These are phyloP conservation scores for Anagrus nilaparvatae DNA, from an alignment of 1,140 invertebrate species.

Conservation along the genomic window DNA sequence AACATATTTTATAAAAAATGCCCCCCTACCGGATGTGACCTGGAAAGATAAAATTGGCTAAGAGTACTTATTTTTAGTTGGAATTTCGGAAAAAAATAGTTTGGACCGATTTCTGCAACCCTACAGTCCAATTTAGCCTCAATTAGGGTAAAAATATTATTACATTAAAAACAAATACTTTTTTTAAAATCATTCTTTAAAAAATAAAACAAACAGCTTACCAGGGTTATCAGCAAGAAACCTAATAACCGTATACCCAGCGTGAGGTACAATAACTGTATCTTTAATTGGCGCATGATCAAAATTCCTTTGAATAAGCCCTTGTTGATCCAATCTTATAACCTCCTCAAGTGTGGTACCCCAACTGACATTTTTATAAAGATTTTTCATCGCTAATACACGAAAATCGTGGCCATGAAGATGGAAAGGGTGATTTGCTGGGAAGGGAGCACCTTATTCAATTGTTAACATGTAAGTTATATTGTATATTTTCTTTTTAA, in stretches of 20 bases:
- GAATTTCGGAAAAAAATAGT: no score
- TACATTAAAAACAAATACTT: no score
- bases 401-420: conserved; percentile 75
- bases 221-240: conserved; percentile 53
- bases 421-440: conserved; percentile 79
- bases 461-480: conserved; percentile 14
- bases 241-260: conserved; percentile 65
- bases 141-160: no score
- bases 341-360: conserved; percentile 58
- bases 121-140: no score
- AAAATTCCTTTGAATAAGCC: conserved; percentile 66
- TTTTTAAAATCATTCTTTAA: no score
- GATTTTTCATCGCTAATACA: conserved; percentile 65
- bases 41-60: no score
- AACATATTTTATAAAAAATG: no score
- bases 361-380: conserved; percentile 29
- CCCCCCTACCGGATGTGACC: no score
- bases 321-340: conserved; percentile 55
- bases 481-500: neutral
- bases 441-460: no score
- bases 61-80: no score
- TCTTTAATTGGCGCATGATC: conserved; percentile 70
- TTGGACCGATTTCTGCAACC: no score
- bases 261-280: conserved; percentile 81
- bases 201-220: no score